phyloP scores from a whole-genome alignment of 2,797 vertebrate species.

The Crypturellus tataupa region DNA sequence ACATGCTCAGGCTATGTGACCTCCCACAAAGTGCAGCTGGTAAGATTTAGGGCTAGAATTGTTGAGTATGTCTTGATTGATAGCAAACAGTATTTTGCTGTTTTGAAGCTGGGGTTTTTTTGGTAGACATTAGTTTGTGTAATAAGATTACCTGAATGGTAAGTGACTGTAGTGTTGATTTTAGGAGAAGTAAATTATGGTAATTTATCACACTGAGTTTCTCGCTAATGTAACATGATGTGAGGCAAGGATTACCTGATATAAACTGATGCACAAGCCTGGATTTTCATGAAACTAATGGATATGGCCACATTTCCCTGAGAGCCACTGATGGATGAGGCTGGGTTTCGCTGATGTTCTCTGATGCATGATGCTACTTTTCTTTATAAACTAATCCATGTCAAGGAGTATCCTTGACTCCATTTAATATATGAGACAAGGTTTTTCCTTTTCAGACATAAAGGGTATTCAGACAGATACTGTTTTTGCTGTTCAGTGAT shows the following conservation, averaged over 20 bases:
- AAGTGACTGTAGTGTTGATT: neutral
- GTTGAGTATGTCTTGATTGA: neutral
- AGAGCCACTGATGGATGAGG: slow-evolving; percentile 33
- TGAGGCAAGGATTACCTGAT: neutral
- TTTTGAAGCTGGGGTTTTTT: neutral
- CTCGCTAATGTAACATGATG: neutral
- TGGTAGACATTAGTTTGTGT: neutral
- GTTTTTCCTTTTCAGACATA: neutral
- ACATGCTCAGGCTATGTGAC: neutral
- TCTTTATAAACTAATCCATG: slow-evolving; percentile 56
- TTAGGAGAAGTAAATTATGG: neutral
- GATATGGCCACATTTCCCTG: neutral
- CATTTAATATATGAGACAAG: neutral
- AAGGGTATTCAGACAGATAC: neutral
- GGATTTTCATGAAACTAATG: slow-evolving; percentile 41
- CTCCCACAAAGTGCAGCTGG: neutral
- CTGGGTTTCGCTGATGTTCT: slow-evolving; percentile 18
- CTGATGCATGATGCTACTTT: slow-evolving; percentile 12
- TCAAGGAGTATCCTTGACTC: slow-evolving; percentile 37
- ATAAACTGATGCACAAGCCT: neutral
- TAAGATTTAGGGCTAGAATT: neutral
- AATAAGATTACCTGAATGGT: neutral
- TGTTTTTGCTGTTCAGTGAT: neutral
- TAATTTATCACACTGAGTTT: neutral
- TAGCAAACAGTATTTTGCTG: neutral